phyloP scores from a whole-genome alignment of 2,888 invertebrate species.

The Aspidapion aeneum region DNA sequence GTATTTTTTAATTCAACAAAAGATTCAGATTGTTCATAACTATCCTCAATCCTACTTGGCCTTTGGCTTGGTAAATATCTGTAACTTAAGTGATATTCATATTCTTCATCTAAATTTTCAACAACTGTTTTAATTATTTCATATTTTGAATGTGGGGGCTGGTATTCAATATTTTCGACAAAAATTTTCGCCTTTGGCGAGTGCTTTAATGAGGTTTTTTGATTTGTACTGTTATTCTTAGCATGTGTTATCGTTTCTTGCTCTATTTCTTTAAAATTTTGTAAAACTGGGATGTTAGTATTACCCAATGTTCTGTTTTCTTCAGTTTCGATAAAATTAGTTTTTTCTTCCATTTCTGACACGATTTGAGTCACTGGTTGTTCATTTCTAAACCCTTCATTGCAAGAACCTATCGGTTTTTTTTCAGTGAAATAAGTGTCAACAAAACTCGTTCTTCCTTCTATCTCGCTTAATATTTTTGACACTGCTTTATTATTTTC shows the following conservation, averaged over 20 bases:
- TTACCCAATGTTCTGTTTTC: neutral
- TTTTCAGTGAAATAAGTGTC: too few relatives aligned
- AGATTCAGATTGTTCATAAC: neutral
- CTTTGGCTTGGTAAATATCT: neutral
- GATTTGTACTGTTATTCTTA: neutral
- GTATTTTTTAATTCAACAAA: neutral
- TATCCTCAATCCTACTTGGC: neutral
- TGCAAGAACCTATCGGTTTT: too few relatives aligned
- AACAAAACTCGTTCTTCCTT: neutral
- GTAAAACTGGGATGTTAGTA: neutral
- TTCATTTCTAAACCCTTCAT: too few relatives aligned
- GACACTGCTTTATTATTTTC: neutral
- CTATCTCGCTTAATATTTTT: neutral
- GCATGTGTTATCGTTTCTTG: neutral
- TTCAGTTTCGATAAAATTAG: too few relatives aligned
- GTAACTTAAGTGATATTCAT: slow-evolving; percentile 2
- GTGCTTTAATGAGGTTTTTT: neutral
- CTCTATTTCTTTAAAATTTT: neutral
- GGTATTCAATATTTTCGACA: neutral
- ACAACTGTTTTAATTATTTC: slow-evolving; percentile 1
- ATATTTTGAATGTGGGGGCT: neutral
- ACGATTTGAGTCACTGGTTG: too few relatives aligned
- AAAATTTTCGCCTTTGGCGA: neutral
- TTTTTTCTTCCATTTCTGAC: too few relatives aligned
- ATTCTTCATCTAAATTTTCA: neutral